Evolutionary conservation across 2,113 vertebrate genomes (phyloP).

Genomic region (Prunella fulvescens): DNA sequence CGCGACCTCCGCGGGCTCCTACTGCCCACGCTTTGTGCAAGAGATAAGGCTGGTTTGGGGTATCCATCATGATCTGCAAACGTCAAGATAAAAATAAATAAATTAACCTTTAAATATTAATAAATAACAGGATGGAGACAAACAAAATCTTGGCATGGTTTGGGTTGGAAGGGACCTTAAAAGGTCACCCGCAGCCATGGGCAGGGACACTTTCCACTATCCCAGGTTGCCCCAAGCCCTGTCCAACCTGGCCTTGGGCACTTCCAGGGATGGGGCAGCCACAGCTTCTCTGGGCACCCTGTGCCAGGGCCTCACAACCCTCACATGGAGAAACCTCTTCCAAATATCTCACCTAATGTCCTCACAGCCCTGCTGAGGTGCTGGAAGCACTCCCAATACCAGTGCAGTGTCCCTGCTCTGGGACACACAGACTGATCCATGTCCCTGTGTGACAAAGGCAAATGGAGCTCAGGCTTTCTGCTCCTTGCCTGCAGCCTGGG

Average conservation of each 20-base stretch:
- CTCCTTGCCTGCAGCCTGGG: rapidly evolving
- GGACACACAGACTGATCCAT: rapidly evolving
- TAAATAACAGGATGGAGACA: not conserved
- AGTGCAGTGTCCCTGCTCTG: not conserved
- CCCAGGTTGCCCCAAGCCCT: rapidly evolving
- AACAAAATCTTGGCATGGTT: not conserved
- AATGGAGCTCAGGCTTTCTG: not conserved
- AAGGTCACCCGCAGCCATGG: not conserved
- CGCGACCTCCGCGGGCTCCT: not conserved
- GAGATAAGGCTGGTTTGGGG: not conserved
- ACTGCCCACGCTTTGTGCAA: not conserved
- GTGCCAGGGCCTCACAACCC: not conserved
- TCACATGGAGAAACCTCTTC: not conserved
- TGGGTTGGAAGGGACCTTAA: not conserved
- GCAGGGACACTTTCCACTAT: not conserved
- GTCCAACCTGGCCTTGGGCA: not conserved
- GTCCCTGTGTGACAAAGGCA: not conserved
- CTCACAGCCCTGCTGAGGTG: not conserved
- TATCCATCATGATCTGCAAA: not conserved
- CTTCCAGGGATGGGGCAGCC: not conserved
- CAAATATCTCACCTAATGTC: not conserved
- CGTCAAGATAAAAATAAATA: not conserved
- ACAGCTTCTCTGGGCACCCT: not conserved
- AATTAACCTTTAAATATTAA: not conserved
- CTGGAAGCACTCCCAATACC: not conserved